Evolutionary conservation across 2,797 vertebrate genomes (phyloP), one percentile per base, ranked within the genome.

Genomic region (Cossypha caffra): DNA sequence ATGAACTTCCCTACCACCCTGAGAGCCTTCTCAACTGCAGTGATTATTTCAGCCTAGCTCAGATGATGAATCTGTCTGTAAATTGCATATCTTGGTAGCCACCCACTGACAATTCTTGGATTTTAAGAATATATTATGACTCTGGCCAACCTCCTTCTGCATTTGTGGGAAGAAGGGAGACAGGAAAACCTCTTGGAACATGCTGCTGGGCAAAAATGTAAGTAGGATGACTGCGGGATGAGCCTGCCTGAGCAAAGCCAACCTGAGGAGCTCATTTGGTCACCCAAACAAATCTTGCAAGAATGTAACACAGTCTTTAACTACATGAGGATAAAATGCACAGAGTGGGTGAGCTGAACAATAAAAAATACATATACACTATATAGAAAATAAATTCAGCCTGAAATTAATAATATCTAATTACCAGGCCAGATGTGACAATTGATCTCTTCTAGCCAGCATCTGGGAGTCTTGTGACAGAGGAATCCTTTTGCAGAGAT

Each of bases 71-170:
- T 58, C 55, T 81, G n/a, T 47, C 83, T 78, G 20, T 54, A 90
- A 83, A 3, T 11, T 69, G 37, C 2, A 0, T 18, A 71, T 95
- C 67, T 80, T 67, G 55, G 84, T 87, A 95, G 78, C 86, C 78
- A n/a, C 87, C 68, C 75, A 93, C 92, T 74, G 54, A 78, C 57
- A 94, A 61, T 61, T 83, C 69, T 55, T 77, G 50, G 69, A 52
- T 92, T 74, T 91, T 76, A 80, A 83, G 71, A 93, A 43, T 54
- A 85, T 89, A 89, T 86, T 57, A 87, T 42, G 67, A 21, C 71
- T 91, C 24, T 77, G n/a, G 55, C 37, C 45, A 77, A 57, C 35
- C 50, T 76, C 55, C 24, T 62, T 54, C 71, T 66, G 29, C 28
- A 25, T 38, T 67, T 79, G 11, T 42, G 71, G n/a, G 45, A 88